phyloP scores from a whole-genome alignment of 2,113 vertebrate species.

The Urocitellus parryii region DNA sequence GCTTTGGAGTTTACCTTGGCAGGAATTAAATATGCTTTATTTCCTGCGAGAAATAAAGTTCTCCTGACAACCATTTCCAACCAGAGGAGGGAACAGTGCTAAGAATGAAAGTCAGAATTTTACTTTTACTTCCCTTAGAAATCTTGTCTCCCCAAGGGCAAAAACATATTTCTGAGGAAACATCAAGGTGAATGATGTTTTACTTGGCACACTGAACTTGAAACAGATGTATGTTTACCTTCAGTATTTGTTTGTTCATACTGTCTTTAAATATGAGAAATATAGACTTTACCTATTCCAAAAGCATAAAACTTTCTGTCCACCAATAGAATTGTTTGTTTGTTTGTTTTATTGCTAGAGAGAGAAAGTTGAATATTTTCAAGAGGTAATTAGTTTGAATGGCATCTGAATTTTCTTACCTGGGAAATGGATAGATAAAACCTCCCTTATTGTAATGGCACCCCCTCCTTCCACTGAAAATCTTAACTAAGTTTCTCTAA shows the following conservation, averaged over 20 bases:
- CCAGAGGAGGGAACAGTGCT: neutral
- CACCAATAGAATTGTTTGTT: neutral
- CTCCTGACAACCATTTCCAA: neutral
- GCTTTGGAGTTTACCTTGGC: constrained; percentile 37
- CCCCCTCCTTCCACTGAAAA: no score
- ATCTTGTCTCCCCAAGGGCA: neutral
- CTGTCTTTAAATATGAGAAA: neutral
- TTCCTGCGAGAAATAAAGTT: constrained; percentile 35
- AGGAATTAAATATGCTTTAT: constrained; percentile 56
- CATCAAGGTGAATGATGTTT: neutral
- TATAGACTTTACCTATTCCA: neutral
- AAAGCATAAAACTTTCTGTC: neutral
- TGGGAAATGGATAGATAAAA: constrained; percentile 23
- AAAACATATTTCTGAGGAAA: constrained; percentile 30
- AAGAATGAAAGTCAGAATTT: neutral
- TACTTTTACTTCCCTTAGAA: constrained; percentile 24
- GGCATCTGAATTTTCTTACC: neutral
- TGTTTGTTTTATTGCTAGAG: neutral
- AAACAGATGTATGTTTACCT: neutral
- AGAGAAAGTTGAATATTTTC: neutral
- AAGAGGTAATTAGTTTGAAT: constrained; percentile 1
- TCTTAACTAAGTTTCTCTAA: no score
- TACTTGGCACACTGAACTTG: neutral
- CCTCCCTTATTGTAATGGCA: neutral
- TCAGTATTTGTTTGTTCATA: neutral